A percentile compares a stretch with the other conserved stretches of the same genome.
These are phyloP conservation scores for Trichogramma evanescens DNA, from an alignment of 2,888 invertebrate species.

Conservation along the genomic window DNA sequence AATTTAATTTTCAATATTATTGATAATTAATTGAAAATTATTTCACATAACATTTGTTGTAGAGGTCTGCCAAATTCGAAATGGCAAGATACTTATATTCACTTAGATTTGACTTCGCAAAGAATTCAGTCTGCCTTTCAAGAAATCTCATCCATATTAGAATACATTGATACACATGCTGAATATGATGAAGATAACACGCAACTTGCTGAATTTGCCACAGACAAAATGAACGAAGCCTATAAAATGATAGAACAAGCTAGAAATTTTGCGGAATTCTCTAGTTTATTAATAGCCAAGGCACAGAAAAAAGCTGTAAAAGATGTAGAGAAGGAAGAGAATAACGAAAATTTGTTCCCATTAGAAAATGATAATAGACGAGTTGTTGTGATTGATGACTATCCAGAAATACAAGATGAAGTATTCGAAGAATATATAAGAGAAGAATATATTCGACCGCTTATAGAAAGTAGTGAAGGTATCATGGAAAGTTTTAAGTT, in stretches of 20 bases:
- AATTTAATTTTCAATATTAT: not conserved
- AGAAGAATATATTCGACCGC: constrained; percentile 37
- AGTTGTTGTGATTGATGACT: constrained; percentile 27
- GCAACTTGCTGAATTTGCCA: constrained; percentile 25
- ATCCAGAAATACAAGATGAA: constrained; percentile 41
- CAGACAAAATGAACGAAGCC: constrained; percentile 31
- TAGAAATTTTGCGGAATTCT: constrained; percentile 37
- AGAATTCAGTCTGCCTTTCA: constrained; percentile 36
- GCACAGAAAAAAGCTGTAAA: constrained; percentile 11
- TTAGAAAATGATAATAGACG: constrained; percentile 15
- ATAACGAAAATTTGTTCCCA: constrained; percentile 9
- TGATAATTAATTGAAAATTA: not conserved
- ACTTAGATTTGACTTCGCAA: constrained; percentile 38
- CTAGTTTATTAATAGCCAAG: constrained; percentile 33
- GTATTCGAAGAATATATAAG: constrained; percentile 44
- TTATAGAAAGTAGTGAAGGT: constrained; percentile 30
- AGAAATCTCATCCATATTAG: constrained; percentile 31
- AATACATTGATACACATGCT: constrained; percentile 31
- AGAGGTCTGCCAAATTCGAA: constrained; percentile 30
- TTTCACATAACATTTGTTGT: not conserved
- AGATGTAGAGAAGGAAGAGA: constrained; percentile 1
- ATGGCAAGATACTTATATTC: constrained; percentile 39
- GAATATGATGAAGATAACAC: constrained; percentile 21
- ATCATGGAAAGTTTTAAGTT: constrained; percentile 28
- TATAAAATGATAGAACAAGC: constrained; percentile 37